Percentiles rank a stretch among this genome's conserved stretches.
These are phyloP conservation scores for Eidolon helvum DNA, from an alignment of 2,113 vertebrate genomes.

Conservation along the genomic window DNA sequence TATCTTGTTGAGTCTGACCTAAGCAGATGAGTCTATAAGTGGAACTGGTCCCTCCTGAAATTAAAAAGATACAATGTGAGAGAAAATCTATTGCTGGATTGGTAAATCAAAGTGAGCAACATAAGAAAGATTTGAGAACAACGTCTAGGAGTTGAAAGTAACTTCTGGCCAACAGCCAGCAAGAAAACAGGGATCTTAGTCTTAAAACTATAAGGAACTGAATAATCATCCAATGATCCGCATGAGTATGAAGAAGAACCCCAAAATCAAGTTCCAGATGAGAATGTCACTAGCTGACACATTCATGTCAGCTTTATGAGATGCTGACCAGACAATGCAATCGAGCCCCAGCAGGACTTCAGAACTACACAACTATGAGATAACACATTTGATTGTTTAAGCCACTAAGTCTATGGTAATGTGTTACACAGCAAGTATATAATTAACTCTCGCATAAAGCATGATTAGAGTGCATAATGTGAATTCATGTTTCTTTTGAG, in stretches of 20 bases:
- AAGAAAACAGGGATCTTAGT: neutral
- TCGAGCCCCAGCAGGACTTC: neutral
- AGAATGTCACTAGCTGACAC: neutral
- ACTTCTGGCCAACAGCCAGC: neutral
- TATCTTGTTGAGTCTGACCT: neutral
- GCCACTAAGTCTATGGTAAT: neutral
- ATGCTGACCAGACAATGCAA: neutral
- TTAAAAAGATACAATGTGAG: neutral
- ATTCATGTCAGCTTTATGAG: neutral
- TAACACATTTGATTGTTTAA: neutral
- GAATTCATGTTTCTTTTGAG: neutral
- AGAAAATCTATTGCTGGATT: neutral
- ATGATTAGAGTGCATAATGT: neutral
- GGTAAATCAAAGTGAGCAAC: neutral
- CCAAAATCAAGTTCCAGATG: neutral
- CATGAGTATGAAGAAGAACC: neutral
- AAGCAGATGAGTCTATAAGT: neutral
- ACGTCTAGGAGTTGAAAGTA: neutral
- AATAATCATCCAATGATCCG: neutral
- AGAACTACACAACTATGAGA: neutral
- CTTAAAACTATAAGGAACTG: neutral
- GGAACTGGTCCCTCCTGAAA: neutral
- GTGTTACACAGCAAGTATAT: neutral
- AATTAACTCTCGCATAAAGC: neutral
- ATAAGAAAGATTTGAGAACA: neutral